Percentiles rank a stretch among this genome's conserved stretches.
Conservation (phyloP, 2,797 vertebrate species). For the Enteromius trimaculatus region DNA sequence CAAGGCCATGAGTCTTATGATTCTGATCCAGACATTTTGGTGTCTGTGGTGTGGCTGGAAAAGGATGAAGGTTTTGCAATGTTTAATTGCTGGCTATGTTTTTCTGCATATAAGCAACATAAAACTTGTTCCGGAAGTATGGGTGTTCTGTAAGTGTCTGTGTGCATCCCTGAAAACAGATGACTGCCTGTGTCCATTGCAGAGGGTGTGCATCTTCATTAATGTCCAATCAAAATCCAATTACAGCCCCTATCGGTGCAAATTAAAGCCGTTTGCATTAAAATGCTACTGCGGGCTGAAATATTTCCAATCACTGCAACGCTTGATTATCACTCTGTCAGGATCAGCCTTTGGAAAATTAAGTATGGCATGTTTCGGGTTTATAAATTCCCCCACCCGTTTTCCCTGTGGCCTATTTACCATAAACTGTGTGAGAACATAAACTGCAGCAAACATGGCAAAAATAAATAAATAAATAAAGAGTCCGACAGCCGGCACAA, state of each 20-base stretch:
- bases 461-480: slow-evolving; percentile 55
- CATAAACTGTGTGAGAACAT: slow-evolving; percentile 54
- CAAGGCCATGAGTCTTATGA: slow-evolving; percentile 1
- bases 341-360: slow-evolving; percentile 60
- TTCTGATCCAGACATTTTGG: not conserved
- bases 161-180: slow-evolving; percentile 69
- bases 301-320: slow-evolving; percentile 79
- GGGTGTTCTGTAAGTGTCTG: not conserved
- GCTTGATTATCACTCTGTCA: slow-evolving; percentile 76
- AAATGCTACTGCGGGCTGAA: slow-evolving; percentile 75
- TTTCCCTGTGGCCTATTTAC: slow-evolving; percentile 62
- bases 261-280: slow-evolving; percentile 77
- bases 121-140: slow-evolving; percentile 39
- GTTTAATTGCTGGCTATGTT: slow-evolving; percentile 32
- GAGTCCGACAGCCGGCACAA: slow-evolving; percentile 18
- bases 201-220: slow-evolving; percentile 81
- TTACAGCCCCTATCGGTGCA: slow-evolving; percentile 77
- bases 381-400: slow-evolving; percentile 46
- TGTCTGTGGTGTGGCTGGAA: slow-evolving; percentile 6
- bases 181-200: slow-evolving; percentile 76
- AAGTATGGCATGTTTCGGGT: slow-evolving; percentile 53
- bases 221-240: slow-evolving; percentile 85
- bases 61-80: slow-evolving; percentile 29
- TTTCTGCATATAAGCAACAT: slow-evolving; percentile 20
- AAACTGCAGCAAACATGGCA: slow-evolving; percentile 34